These are phyloP conservation scores for Eilema griseolum DNA, from an alignment of 2,888 invertebrate genomes.

Conservation along the genomic window DNA sequence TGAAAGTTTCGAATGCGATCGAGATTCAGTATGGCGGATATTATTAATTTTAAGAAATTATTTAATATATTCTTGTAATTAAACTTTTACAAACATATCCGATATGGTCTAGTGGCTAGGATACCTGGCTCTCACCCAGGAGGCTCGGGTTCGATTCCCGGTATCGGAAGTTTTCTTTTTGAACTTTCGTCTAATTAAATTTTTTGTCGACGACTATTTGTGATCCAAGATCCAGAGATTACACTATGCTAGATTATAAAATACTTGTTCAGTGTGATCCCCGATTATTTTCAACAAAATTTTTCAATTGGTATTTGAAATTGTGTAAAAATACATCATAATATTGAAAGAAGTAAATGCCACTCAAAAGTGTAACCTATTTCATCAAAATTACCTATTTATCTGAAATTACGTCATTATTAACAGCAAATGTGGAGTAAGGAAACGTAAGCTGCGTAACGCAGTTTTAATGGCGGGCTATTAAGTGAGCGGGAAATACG, in stretches of 20 bases:
- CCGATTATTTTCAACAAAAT: no score
- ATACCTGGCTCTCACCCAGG: slow-evolving; percentile 91
- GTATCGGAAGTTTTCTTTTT: slow-evolving; percentile 81
- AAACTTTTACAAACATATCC: slow-evolving; percentile 36
- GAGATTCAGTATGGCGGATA: no score
- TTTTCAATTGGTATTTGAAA: not conserved
- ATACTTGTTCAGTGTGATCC: no score
- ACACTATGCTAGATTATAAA: no score
- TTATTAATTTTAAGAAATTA: not conserved
- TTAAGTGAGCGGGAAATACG: slow-evolving; percentile 18
- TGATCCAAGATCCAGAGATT: no score
- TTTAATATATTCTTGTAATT: not conserved
- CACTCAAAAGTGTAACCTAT: slow-evolving; percentile 34
- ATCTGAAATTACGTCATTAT: slow-evolving; percentile 44
- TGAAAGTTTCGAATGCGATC: no score
- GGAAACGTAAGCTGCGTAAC: slow-evolving; percentile 42
- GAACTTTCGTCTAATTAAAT: not conserved
- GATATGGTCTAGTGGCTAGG: slow-evolving; percentile 90
- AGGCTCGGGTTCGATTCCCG: slow-evolving; percentile 88
- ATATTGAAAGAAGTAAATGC: slow-evolving; percentile 13
- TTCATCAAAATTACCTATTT: slow-evolving; percentile 32
- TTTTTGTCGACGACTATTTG: no score
- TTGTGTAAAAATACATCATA: not conserved
- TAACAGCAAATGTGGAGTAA: slow-evolving; percentile 49
- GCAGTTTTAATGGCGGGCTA: slow-evolving; percentile 33